These are phyloP conservation scores for Crotalus helleri DNA, from an alignment of 2,113 vertebrate species.

Conservation along the genomic window DNA sequence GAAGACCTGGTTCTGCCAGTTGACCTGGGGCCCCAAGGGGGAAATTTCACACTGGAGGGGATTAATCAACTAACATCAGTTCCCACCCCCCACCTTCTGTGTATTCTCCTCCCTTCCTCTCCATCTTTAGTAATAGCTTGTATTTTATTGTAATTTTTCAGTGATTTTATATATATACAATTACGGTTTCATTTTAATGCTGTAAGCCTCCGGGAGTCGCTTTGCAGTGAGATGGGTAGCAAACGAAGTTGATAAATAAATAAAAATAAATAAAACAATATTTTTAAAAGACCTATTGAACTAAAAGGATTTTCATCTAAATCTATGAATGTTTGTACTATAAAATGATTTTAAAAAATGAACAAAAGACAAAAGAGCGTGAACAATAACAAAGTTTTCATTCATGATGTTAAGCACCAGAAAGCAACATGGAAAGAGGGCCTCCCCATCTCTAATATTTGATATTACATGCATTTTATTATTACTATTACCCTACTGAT, in stretches of 20 bases:
- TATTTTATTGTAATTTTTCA: too few relatives aligned
- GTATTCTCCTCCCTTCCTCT: too few relatives aligned
- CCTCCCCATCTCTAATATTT: neutral
- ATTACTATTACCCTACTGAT: neutral
- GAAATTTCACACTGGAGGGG: neutral
- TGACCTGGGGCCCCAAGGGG: too few relatives aligned
- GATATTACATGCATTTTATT: neutral
- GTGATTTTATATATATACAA: too few relatives aligned
- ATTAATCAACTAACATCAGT: neutral
- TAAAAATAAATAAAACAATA: neutral
- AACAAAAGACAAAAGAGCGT: neutral
- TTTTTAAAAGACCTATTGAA: neutral
- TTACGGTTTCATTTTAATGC: too few relatives aligned
- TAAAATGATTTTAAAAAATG: neutral
- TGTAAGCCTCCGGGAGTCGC: too few relatives aligned
- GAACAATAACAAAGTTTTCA: neutral
- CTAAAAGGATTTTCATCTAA: neutral
- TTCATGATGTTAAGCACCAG: neutral
- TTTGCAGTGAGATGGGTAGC: too few relatives aligned
- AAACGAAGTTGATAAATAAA: too few relatives aligned
- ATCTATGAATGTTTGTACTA: neutral
- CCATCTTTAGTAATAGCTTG: too few relatives aligned
- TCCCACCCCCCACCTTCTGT: neutral
- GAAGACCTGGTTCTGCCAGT: too few relatives aligned
- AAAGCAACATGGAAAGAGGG: neutral